Conservation (phyloP, 2,888 invertebrate species). For the Oeneis ivallda region DNA sequence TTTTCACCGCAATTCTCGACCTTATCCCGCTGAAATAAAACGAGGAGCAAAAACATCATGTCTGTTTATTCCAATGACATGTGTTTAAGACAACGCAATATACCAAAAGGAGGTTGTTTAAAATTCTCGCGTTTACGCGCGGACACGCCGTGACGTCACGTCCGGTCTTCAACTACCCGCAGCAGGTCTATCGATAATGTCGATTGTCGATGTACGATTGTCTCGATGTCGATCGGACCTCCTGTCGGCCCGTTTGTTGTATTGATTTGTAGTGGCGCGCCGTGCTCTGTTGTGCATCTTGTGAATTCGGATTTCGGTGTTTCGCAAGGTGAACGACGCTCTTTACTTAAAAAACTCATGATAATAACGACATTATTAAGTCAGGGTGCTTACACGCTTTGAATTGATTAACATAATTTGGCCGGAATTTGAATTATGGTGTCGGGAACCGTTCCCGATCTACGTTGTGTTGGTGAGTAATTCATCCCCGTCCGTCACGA, state of each 20-base stretch:
- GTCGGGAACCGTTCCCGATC: constrained; percentile 53
- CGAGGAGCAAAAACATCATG: constrained; percentile 48
- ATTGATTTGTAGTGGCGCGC: constrained; percentile 71
- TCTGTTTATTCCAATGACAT: constrained; percentile 67
- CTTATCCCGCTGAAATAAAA: constrained; percentile 53
- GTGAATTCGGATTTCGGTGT: constrained; percentile 31
- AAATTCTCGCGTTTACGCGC: constrained; percentile 77
- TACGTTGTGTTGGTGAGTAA: constrained; percentile 61
- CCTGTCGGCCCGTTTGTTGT: constrained; percentile 75
- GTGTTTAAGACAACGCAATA: constrained; percentile 67
- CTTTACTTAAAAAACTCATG: constrained; percentile 16
- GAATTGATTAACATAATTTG: constrained; percentile 30
- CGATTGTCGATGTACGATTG: constrained; percentile 61
- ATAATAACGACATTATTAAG: constrained; percentile 22
- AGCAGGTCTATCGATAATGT: constrained; percentile 53
- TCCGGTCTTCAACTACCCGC: constrained; percentile 63
- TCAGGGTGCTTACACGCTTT: constrained; percentile 15
- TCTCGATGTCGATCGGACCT: constrained; percentile 70
- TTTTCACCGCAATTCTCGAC: constrained; percentile 46
- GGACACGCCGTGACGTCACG: constrained; percentile 70
- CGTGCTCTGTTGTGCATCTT: constrained; percentile 60
- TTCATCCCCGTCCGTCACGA: constrained; percentile 73
- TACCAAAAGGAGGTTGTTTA: constrained; percentile 76
- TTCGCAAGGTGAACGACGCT: constrained; percentile 40
- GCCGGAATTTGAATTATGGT: constrained; percentile 36